Base-by-base conservation (phyloP, 2,113 vertebrate species). In the Rhizomys pruinosus region DNA sequence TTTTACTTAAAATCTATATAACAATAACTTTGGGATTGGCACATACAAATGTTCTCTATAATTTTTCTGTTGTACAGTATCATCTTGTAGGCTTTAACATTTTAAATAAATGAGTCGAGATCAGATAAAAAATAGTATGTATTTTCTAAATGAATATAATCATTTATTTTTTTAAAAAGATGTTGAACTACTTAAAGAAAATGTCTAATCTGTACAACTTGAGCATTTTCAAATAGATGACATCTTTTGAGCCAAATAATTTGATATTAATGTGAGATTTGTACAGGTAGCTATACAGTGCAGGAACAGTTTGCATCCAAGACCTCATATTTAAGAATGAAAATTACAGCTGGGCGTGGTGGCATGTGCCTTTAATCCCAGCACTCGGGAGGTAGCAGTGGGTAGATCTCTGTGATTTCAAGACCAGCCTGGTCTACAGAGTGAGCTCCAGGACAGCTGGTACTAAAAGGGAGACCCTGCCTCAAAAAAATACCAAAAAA, bases 31-130 rank as follows among this genome's bases (percentile, higher is more conserved):
- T n/a, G n/a, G n/a, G n/a, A n/a, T n/a, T n/a, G n/a, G n/a, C n/a
- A n/a, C n/a, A n/a, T n/a, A n/a, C n/a, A n/a, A n/a, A n/a, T n/a
- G n/a, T n/a, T n/a, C n/a, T n/a, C n/a, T n/a, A n/a, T n/a, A n/a
- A n/a, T n/a, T n/a, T n/a, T n/a, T n/a, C n/a, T n/a, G n/a, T n/a
- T n/a, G n/a, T n/a, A n/a, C n/a, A n/a, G n/a, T n/a, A n/a, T n/a
- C n/a, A n/a, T n/a, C n/a, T n/a, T n/a, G n/a, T 94, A 34, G 84
- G 42, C 82, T 97, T 95, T 97, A 96, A 96, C 95, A 96, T 97
- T 97, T 44, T 97, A 95, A 94, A 90, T 96, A 96, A 95, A 96
- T 20, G 2, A 94, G 93, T 42, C 17, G 55, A 95, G 95, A 90
- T 91, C 19, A 94, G 82, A 66, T 68, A 2, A n/a, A n/a, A 68